These are phyloP conservation scores for Machimus rusticus DNA, from an alignment of 2,888 invertebrate genomes.

Conservation along the genomic window DNA sequence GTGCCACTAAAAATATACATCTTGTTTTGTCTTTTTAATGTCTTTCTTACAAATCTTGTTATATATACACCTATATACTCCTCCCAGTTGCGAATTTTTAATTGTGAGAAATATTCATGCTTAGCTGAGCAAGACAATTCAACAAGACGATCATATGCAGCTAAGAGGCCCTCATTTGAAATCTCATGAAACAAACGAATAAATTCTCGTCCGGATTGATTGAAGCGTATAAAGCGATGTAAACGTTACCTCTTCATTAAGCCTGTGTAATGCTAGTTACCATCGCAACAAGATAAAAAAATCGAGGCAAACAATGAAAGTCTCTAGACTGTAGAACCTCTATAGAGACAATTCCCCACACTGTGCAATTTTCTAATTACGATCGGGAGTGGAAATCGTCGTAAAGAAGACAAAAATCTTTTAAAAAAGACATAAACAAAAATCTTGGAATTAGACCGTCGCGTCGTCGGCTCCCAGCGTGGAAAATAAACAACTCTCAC, in stretches of 20 bases:
- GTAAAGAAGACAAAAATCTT: neutral
- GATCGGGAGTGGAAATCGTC: neutral
- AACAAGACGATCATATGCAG: neutral
- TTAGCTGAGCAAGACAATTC: conserved; percentile 23
- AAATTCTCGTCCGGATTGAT: neutral
- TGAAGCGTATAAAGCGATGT: conserved; percentile 1
- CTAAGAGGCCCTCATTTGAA: too few species aligned
- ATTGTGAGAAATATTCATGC: conserved; percentile 45
- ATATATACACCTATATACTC: neutral
- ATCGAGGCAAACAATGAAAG: neutral
- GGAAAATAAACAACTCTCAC: neutral
- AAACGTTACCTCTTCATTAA: neutral
- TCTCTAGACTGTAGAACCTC: neutral
- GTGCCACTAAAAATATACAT: neutral
- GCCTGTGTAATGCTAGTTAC: neutral
- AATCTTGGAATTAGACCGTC: neutral
- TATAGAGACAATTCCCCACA: neutral
- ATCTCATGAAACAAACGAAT: neutral
- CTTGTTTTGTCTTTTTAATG: neutral
- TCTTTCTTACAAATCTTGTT: neutral
- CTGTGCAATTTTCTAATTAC: conserved; percentile 30
- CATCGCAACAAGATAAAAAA: neutral
- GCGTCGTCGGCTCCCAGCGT: neutral
- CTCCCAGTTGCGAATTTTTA: neutral
- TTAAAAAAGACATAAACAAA: neutral